A percentile compares a stretch with the other conserved stretches of the same genome.
These are phyloP conservation scores for Adineta ricciae DNA, from an alignment of 2,888 invertebrate species.

Conservation along the genomic window DNA sequence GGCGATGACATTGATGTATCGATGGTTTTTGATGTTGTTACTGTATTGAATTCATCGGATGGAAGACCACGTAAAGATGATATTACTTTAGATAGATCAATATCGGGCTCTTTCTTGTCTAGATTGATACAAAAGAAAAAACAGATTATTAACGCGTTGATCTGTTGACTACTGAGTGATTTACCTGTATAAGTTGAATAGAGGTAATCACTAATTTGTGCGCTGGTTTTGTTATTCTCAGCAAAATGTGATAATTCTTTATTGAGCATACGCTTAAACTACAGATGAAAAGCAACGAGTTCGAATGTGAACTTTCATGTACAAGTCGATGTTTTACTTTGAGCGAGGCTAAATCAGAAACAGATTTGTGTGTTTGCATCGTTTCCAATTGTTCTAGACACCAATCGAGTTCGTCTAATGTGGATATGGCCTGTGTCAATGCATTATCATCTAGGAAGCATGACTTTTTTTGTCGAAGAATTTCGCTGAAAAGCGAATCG, in stretches of 20 bases:
- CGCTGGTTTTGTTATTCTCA: constrained; percentile 94
- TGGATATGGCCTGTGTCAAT: constrained; percentile 66
- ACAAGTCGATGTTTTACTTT: too few species aligned
- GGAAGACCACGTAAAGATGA: not conserved
- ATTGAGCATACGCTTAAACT: constrained; percentile 99
- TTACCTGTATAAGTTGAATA: constrained; percentile 97
- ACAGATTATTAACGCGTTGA: too few species aligned
- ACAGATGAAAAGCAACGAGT: constrained; percentile 43
- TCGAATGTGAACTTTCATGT: constrained; percentile 39
- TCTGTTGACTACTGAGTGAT: constrained; percentile 44
- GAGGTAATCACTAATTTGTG: constrained; percentile 98
- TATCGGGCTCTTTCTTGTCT: constrained; percentile 19
- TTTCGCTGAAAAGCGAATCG: not conserved
- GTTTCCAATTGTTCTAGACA: constrained; percentile 98
- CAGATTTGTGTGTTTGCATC: constrained; percentile 96
- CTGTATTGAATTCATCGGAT: not conserved
- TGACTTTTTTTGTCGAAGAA: not conserved
- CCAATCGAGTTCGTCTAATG: constrained; percentile 98
- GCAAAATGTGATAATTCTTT: constrained; percentile 97
- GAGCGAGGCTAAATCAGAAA: constrained; percentile 97
- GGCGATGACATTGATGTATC: not conserved
- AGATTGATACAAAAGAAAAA: not conserved
- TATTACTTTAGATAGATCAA: not conserved
- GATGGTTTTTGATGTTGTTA: not conserved
- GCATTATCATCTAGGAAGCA: not conserved